These are phyloP conservation scores for Theodoxus fluviatilis DNA, from an alignment of 2,888 invertebrate species.

Conservation along the genomic window DNA sequence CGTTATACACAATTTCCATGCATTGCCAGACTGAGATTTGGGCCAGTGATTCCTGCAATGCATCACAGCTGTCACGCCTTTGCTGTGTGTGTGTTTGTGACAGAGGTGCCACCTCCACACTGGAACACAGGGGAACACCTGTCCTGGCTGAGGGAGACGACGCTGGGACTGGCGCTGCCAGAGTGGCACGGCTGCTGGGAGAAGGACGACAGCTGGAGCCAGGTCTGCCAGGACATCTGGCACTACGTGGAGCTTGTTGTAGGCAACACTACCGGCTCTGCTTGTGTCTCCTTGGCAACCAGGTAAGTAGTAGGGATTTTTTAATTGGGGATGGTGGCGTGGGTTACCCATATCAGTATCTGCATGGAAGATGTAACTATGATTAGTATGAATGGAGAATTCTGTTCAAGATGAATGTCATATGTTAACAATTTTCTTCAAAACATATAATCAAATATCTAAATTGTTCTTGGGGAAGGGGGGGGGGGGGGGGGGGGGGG, in stretches of 20 bases:
- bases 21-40: no score
- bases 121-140: constrained; percentile 53
- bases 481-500: no score
- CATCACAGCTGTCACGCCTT: no score
- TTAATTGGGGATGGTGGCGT: not conserved
- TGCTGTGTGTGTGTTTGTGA: no score
- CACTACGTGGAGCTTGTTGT: constrained; percentile 39
- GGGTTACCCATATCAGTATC: not conserved
- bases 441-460: no score
- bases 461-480: no score
- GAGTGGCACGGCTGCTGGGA: constrained; percentile 38
- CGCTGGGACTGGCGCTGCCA: constrained; percentile 46
- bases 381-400: not conserved
- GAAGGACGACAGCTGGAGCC: constrained; percentile 42
- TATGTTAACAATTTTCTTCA: no score
- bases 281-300: constrained; percentile 39
- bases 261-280: constrained; percentile 33
- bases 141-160: constrained; percentile 37
- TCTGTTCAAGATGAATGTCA: not conserved
- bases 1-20: no score
- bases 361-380: not conserved
- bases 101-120: constrained; percentile 41
- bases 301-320: constrained; percentile 36
- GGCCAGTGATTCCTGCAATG: no score
- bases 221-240: constrained; percentile 48